Evolutionary conservation across 2,113 vertebrate species (phyloP).

Genomic region (Callopanchax toddi): DNA sequence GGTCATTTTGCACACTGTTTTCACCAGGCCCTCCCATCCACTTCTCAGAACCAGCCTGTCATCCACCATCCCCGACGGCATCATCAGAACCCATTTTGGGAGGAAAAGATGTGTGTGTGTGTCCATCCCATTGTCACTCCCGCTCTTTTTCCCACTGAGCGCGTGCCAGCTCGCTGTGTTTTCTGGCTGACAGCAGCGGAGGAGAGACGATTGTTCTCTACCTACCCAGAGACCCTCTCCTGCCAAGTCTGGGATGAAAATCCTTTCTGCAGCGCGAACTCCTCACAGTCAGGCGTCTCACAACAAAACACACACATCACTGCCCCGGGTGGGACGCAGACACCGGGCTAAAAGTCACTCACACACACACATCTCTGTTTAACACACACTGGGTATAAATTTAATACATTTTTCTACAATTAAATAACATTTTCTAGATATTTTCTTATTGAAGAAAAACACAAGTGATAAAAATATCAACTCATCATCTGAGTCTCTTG

Average conservation of each 20-base stretch:
- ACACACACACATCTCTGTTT: constrained; percentile 51
- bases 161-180: constrained; percentile 78
- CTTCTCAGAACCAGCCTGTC: constrained; percentile 62
- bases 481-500: background rate
- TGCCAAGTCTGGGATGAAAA: constrained; percentile 77
- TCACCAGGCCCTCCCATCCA: constrained; percentile 61
- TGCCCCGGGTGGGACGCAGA: constrained; percentile 62
- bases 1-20: constrained; percentile 63
- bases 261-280: constrained; percentile 64
- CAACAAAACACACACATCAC: constrained; percentile 52
- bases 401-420: background rate
- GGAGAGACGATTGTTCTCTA: constrained; percentile 73
- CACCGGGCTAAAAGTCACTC: constrained; percentile 52
- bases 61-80: constrained; percentile 45
- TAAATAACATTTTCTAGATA: background rate
- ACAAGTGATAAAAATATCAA: background rate
- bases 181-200: constrained; percentile 74
- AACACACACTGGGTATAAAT: constrained; percentile 26
- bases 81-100: constrained; percentile 61
- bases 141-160: constrained; percentile 67
- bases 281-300: constrained; percentile 64
- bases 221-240: constrained; percentile 73
- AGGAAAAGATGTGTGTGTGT: constrained; percentile 47
- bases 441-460: background rate
- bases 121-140: constrained; percentile 61